Conservation (phyloP, 2,888 invertebrate genomes). For the Lasioglossum marginatum region DNA sequence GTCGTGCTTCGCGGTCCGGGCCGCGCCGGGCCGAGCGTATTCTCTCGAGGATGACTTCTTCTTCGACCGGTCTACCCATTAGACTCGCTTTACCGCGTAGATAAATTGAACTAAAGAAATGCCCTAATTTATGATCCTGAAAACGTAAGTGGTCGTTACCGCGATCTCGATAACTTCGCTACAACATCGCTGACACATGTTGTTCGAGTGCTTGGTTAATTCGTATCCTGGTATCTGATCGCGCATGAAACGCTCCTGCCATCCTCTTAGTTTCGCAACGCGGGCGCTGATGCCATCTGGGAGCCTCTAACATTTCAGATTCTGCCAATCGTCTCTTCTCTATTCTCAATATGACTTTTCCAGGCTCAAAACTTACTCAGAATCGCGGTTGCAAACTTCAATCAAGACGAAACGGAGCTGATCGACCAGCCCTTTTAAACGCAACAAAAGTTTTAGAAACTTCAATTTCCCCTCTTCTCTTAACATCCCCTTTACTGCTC, state of each 20-base stretch:
- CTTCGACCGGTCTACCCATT: conserved; percentile 42
- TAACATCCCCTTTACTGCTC: too few relatives aligned
- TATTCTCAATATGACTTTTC: too few relatives aligned
- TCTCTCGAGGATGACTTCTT: conserved; percentile 18
- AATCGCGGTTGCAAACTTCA: too few relatives aligned
- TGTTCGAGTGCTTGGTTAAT: conserved; percentile 53
- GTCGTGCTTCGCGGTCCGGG: conserved; percentile 32
- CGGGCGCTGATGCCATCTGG: background rate
- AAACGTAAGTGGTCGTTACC: conserved; percentile 56
- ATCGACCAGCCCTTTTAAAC: too few relatives aligned
- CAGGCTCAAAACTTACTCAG: too few relatives aligned
- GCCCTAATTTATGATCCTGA: conserved; percentile 49
- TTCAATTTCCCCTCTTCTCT: too few relatives aligned
- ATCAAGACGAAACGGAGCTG: too few relatives aligned
- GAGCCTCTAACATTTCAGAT: too few relatives aligned
- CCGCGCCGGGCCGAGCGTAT: background rate
- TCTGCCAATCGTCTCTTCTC: too few relatives aligned
- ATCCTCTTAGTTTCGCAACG: conserved; percentile 5
- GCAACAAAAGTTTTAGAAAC: too few relatives aligned
- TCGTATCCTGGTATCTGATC: conserved; percentile 49
- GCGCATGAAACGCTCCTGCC: conserved; percentile 48
- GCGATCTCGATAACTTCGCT: conserved; percentile 48
- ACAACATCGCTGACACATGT: conserved; percentile 57
- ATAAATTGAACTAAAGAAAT: conserved; percentile 55
- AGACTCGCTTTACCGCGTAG: conserved; percentile 58